These are phyloP conservation scores for Gambusia affinis DNA, from an alignment of 2,113 vertebrate species.

Conservation along the genomic window DNA sequence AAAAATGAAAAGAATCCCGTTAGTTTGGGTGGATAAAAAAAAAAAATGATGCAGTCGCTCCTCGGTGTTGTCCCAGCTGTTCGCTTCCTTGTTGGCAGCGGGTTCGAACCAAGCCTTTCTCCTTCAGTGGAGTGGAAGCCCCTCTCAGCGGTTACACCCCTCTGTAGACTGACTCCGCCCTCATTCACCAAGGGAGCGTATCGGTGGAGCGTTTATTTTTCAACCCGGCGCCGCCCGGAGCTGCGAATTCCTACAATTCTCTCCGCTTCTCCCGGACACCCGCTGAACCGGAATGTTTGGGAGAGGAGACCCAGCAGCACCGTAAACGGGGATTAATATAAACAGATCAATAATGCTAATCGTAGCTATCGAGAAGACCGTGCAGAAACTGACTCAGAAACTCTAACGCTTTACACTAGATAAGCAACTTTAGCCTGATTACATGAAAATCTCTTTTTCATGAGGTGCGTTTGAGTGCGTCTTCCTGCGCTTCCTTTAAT, in stretches of 20 bases:
- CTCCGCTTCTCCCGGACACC: constrained; percentile 4
- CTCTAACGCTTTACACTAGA: too few relatives aligned
- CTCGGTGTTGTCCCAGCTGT: neutral
- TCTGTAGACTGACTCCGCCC: constrained; percentile 37
- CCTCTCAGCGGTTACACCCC: neutral
- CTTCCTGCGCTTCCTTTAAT: neutral
- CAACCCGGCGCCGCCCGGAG: neutral
- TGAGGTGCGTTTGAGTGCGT: neutral
- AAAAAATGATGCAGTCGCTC: neutral
- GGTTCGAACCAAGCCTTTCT: neutral
- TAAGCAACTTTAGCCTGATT: neutral
- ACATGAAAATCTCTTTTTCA: neutral
- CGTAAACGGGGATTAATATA: constrained; percentile 25
- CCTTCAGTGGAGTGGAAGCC: neutral
- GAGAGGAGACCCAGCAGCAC: neutral
- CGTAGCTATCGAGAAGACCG: neutral
- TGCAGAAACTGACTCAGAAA: neutral
- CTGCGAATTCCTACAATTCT: rapidly evolving
- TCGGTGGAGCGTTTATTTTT: constrained; percentile 21
- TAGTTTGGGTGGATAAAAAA: neutral
- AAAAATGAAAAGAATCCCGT: neutral
- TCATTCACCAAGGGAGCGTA: neutral
- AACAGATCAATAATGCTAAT: neutral
- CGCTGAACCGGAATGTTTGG: neutral
- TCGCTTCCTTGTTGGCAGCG: constrained; percentile 45